phyloP scores from a whole-genome alignment of 1,140 invertebrate genomes.

The Drosophila pandora region DNA sequence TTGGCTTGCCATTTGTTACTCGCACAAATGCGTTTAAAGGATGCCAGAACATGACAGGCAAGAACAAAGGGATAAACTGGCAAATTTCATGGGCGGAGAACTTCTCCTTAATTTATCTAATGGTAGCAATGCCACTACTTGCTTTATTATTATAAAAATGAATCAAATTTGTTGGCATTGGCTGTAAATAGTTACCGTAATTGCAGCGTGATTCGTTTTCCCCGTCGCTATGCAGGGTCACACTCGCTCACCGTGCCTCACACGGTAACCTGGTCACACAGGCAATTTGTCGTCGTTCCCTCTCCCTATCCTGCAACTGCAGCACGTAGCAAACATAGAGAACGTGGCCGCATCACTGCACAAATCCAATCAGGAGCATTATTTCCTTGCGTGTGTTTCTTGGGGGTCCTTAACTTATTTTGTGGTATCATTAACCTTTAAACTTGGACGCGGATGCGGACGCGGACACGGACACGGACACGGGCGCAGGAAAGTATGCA shows the following conservation, averaged over 20 bases:
- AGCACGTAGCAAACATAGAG: slow-evolving; percentile 59
- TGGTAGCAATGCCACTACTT: neutral
- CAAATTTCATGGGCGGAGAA: slow-evolving; percentile 6
- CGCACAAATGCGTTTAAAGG: slow-evolving; percentile 31
- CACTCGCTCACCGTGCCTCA: slow-evolving; percentile 12
- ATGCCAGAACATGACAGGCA: slow-evolving; percentile 12
- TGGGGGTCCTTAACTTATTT: slow-evolving; percentile 71
- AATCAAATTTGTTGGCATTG: neutral
- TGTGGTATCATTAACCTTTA: slow-evolving; percentile 82
- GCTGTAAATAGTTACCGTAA: slow-evolving; percentile 1
- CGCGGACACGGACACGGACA: too few species aligned
- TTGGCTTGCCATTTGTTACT: slow-evolving; percentile 33
- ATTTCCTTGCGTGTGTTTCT: slow-evolving; percentile 33
- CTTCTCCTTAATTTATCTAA: slow-evolving; percentile 5
- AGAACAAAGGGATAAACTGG: slow-evolving; percentile 3
- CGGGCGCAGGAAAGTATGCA: slow-evolving; percentile 1
- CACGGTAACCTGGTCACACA: slow-evolving; percentile 33
- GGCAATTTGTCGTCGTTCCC: slow-evolving; percentile 31
- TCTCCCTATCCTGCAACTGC: slow-evolving; percentile 6
- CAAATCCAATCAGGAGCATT: slow-evolving; percentile 73
- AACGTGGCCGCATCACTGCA: slow-evolving; percentile 55
- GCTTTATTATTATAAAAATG: neutral
- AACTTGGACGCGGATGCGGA: slow-evolving; percentile 52
- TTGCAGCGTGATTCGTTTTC: slow-evolving; percentile 5
- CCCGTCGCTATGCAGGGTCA: slow-evolving; percentile 23